These are phyloP conservation scores for Scotopteryx bipunctaria DNA, from an alignment of 2,888 invertebrate species.

Conservation along the genomic window DNA sequence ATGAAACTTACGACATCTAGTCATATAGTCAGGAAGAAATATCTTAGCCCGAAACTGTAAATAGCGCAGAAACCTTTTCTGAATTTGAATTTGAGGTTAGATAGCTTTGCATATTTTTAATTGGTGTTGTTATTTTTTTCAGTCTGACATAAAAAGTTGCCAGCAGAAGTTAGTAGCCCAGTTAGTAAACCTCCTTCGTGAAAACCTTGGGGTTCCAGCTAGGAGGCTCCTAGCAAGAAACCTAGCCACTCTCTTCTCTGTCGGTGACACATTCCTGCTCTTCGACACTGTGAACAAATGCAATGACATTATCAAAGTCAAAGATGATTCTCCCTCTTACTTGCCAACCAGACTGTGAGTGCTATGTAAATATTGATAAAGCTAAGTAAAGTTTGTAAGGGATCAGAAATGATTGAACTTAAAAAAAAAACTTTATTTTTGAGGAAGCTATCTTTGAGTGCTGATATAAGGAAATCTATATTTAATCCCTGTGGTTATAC, in stretches of 20 bases:
- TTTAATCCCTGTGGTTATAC: too few species aligned
- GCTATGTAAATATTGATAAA: constrained; percentile 1
- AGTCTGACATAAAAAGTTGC: constrained; percentile 98
- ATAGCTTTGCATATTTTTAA: too few species aligned
- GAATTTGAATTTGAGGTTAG: too few species aligned
- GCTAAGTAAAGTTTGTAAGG: too few species aligned
- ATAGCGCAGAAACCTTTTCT: too few species aligned
- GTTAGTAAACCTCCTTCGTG: constrained; percentile 93
- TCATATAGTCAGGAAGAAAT: too few species aligned
- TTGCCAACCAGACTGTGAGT: constrained; percentile 97
- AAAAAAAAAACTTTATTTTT: too few species aligned
- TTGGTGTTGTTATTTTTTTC: constrained; percentile 50
- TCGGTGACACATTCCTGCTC: constrained; percentile 97
- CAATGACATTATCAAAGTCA: constrained; percentile 97
- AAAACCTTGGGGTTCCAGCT: constrained; percentile 96
- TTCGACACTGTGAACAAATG: constrained; percentile 99
- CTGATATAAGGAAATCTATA: too few species aligned
- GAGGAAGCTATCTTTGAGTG: too few species aligned
- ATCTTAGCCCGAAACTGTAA: too few species aligned
- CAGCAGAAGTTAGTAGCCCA: constrained; percentile 98
- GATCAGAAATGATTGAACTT: too few species aligned
- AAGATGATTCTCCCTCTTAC: constrained; percentile 98
- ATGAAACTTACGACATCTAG: too few species aligned
- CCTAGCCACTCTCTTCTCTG: constrained; percentile 96
- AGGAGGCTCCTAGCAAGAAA: constrained; percentile 95